Evolutionary conservation across 2,797 vertebrate species (phyloP), one percentile per base, ranked within the genome.

Genomic region (Buceros bicornis): DNA sequence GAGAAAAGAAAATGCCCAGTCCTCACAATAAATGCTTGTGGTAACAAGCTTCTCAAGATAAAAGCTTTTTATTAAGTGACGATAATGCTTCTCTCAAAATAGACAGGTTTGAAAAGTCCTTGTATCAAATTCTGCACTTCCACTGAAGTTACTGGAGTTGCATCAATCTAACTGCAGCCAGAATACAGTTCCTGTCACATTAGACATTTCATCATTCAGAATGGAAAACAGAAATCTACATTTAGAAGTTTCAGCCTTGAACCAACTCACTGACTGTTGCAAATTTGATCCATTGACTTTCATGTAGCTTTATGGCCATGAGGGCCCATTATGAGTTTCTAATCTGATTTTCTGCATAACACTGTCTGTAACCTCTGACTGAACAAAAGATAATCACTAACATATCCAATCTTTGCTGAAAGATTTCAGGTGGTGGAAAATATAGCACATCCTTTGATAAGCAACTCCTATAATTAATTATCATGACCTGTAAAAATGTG

Each of bases 341-440:
- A 94, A 92, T 81, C 61, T 83, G 91, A 96, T 95, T 95, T 96
- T 91, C 92, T 95, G 40, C 64, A 42, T 94, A 91, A 77, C 76
- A 43, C 29, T 67, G 37, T 12, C 62, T 2, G 1, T 82, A 89
- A 92, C 40, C 71, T 89, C 48, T 92, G 42, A 2, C 40, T 82
- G 72, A 91, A 78, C 25, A 89, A 91, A 37, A 91, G 21, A 78
- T 74, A 91, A 92, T 89, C 79, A 71, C 53, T 91, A 92, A 92
- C 54, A 86, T 81, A 71, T 22, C 48, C 69, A 72, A 57, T 33
- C 47, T 89, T 54, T 81, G 25, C 26, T 93, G 69, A 81, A 92
- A 81, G 50, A 81, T 51, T 91, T 86, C 69, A 83, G 65, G 50
- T 65, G 53, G 16, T 64, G 17, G 28, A 72, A 95, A 93, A 83